These are phyloP conservation scores for Meteorus cinctellus DNA, from an alignment of 2,888 invertebrate genomes.

Conservation along the genomic window DNA sequence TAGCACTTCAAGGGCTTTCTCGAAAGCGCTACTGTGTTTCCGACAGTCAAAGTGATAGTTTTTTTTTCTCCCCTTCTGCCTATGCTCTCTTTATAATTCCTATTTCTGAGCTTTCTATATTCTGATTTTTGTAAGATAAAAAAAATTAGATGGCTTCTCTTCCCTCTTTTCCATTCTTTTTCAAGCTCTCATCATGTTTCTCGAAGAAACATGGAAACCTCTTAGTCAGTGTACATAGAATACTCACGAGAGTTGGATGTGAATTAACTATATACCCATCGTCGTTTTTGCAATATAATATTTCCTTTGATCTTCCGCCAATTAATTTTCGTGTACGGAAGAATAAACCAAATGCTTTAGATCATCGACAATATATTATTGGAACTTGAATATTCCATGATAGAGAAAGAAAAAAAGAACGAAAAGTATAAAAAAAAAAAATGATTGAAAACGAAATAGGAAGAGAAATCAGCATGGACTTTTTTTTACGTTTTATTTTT, in stretches of 20 bases:
- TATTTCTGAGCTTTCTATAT: conserved; percentile 16
- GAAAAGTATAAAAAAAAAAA: neutral
- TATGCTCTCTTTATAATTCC: neutral
- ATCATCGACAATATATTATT: neutral
- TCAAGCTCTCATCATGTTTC: conserved; percentile 8
- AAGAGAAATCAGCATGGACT: neutral
- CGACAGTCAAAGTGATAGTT: conserved; percentile 28
- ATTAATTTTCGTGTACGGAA: conserved; percentile 12
- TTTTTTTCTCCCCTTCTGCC: conserved; percentile 16
- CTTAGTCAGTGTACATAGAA: neutral
- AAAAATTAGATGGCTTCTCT: neutral
- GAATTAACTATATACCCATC: conserved; percentile 6
- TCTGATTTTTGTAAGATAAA: conserved; percentile 17
- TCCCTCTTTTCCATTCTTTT: neutral
- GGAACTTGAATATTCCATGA: neutral
- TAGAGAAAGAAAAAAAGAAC: neutral
- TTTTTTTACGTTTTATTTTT: neutral
- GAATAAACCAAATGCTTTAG: neutral
- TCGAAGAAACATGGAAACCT: conserved; percentile 1
- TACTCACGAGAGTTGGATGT: neutral
- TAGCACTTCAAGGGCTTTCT: conserved; percentile 36
- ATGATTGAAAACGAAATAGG: neutral
- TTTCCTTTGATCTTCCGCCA: conserved; percentile 21
- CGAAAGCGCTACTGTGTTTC: conserved; percentile 19
- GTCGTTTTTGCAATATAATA: neutral